Percentiles rank a stretch among this genome's conserved stretches.
phyloP scores from a whole-genome alignment of 2,113 vertebrate genomes.

The Suncus etruscus region DNA sequence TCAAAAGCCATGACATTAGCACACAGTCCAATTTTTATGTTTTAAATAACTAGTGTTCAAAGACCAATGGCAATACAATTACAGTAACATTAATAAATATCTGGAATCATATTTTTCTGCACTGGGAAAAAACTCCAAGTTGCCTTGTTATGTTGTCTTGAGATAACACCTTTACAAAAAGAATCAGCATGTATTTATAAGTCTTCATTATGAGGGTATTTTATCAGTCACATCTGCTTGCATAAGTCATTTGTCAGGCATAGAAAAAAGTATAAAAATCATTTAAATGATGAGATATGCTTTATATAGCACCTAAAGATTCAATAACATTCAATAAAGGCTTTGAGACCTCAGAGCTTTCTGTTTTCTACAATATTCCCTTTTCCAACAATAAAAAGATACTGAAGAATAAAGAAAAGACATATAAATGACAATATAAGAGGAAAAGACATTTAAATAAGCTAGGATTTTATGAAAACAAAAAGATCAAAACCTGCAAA shows the following conservation, averaged over 20 bases:
- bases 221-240: slow-evolving; percentile 1
- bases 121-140: not conserved
- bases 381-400: too few species aligned
- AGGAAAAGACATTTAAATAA: not conserved
- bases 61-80: slow-evolving; percentile 15
- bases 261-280: not conserved
- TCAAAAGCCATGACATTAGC: not conserved
- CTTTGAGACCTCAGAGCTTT: too few species aligned
- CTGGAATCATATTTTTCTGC: slow-evolving; percentile 22
- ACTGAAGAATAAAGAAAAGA: not conserved
- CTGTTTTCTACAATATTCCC: too few species aligned
- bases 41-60: slow-evolving; percentile 10
- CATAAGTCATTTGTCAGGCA: not conserved
- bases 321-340: too few species aligned
- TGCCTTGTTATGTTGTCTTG: not conserved
- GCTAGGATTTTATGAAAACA: not conserved
- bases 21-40: not conserved
- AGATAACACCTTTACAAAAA: not conserved
- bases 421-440: not conserved
- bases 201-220: not conserved
- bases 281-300: not conserved
- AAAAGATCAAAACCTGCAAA: not conserved
- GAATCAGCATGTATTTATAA: not conserved
- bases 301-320: not conserved
- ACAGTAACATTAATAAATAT: slow-evolving; percentile 8